Evolutionary conservation across 1,140 invertebrate species (phyloP), one percentile per base, ranked within the genome.

Genomic region (Megathymus violae): DNA sequence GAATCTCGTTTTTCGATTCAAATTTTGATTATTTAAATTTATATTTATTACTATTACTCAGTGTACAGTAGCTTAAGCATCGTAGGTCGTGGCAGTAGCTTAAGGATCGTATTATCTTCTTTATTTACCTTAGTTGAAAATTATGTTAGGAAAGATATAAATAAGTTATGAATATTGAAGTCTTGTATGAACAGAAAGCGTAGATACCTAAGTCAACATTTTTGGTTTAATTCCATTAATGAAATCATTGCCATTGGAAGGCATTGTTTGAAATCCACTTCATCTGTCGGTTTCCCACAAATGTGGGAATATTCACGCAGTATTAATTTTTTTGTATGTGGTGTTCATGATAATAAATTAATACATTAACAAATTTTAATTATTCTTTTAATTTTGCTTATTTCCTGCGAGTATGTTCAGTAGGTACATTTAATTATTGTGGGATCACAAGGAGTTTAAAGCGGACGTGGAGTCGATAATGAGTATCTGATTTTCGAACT

Each of bases 311-410:
- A 52, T 58, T 22, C 52, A 16, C 25, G 1, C 22, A 56, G 22
- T 56, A 56, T 52, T 52, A 40, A 48, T 66, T 64, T 66, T 71
- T 80, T 71, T 80, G 65, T 64, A 68, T 72, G n/a, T n/a, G n/a
- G 38, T 69, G 51, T 61, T 58, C 40, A 62, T 67, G 54, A 64
- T 65, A 76, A 69, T 74, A 70, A 76, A 80, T 65, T 74, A 71
- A 66, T 74, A 71, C 71, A 60, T 77, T 68, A 48, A 62, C 56
- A 62, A 73, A 64, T 79, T 80, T 80, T 80, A 76, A 79, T 82
- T 74, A 78, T 47, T 43, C 40, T 31, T 60, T 60, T 56, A 60
- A 60, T 47, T 48, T 61, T 41, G 48, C 52, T 25, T 56, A 56
- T 13, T 66, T 66, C 64, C 36, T 52, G 40, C 41, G 27, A 66